Evolutionary conservation across 1,140 invertebrate genomes (phyloP).

Genomic region (Eupeodes corollae): DNA sequence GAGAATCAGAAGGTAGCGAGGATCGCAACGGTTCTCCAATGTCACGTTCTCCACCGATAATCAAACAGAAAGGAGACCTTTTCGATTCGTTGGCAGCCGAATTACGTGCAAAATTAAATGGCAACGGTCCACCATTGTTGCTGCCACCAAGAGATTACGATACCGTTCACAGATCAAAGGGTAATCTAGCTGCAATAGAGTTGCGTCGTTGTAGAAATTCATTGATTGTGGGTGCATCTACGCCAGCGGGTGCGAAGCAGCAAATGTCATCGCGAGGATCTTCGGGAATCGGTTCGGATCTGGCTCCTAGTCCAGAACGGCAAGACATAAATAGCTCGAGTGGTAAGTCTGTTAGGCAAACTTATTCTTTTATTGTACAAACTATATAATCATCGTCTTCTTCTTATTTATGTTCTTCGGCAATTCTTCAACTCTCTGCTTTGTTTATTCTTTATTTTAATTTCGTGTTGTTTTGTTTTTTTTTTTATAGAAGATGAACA

Average conservation of each 20-base stretch:
- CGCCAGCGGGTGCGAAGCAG: conserved; percentile 24
- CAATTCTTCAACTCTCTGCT: too few species aligned
- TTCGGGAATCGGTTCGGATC: conserved; percentile 76
- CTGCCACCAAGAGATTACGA: conserved; percentile 90
- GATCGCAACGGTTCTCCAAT: conserved; percentile 42
- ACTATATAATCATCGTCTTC: not conserved
- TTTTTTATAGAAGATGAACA: conserved; percentile 26
- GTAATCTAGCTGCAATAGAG: conserved; percentile 72
- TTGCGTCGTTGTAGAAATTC: conserved; percentile 50
- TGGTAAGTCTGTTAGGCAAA: conserved; percentile 34
- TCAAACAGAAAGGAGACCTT: conserved; percentile 50
- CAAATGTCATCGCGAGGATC: conserved; percentile 50
- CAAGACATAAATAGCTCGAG: conserved; percentile 44
- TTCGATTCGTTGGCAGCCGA: conserved; percentile 89
- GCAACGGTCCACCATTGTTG: conserved; percentile 66
- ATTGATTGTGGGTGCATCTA: conserved; percentile 23
- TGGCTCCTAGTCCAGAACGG: conserved; percentile 65
- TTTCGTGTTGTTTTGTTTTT: too few species aligned
- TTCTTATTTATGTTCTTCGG: too few species aligned
- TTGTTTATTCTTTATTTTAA: too few species aligned
- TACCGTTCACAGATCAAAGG: conserved; percentile 70
- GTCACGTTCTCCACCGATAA: conserved; percentile 8
- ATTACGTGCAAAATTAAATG: conserved; percentile 67
- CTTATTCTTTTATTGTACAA: not conserved
- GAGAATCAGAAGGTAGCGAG: conserved; percentile 65